Evolutionary conservation across 2,797 vertebrate genomes (phyloP), one percentile per base, ranked within the genome.

Genomic region (Gymnodraco acuticeps): DNA sequence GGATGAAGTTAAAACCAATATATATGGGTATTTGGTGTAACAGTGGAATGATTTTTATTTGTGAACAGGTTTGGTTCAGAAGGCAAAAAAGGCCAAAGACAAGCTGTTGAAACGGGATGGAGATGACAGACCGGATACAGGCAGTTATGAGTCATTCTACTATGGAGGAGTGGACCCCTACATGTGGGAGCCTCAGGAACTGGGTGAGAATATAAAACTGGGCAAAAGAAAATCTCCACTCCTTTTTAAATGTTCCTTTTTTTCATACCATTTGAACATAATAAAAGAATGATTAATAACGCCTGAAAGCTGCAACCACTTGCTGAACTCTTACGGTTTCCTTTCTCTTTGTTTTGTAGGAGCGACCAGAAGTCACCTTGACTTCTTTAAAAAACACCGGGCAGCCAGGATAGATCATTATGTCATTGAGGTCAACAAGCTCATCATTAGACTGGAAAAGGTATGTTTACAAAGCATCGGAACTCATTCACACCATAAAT

Each of bases 131-230:
- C 81, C 80, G 0, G 97, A 98, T 13, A 94, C 95, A 0, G 96
- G 95, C 55, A 94, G 92, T 74, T 98, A 98, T 0, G 98, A 99
- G 72, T 97, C 96, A 1, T 98, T 97, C 90, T 97, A 96, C 90
- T 97, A 98, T 58, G 98, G 97, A 14, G 98, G 98, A 73, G 95
- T 99, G 33, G 98, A 99, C 87, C 97, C 98, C 0, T 98, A 96
- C 77, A 98, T 99, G 97, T 99, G 98, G 98, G 98, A 99, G 78
- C 97, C 98, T 58, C 98, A 99, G 88, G 98, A 99, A 88, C 94
- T 99, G 64, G 98, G 98, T 99, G 89, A 95, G 96, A 72, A 9
- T 66, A 12, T 15, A 1, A 64, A 12, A 55, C 20, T 11, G 15
- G 17, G 4, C 9, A 23, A 41, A 52, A 64, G 15, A 70, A 67